Evolutionary conservation across 2,113 vertebrate species (phyloP), one percentile per base, ranked within the genome.

Genomic region (Neoarius graeffei): DNA sequence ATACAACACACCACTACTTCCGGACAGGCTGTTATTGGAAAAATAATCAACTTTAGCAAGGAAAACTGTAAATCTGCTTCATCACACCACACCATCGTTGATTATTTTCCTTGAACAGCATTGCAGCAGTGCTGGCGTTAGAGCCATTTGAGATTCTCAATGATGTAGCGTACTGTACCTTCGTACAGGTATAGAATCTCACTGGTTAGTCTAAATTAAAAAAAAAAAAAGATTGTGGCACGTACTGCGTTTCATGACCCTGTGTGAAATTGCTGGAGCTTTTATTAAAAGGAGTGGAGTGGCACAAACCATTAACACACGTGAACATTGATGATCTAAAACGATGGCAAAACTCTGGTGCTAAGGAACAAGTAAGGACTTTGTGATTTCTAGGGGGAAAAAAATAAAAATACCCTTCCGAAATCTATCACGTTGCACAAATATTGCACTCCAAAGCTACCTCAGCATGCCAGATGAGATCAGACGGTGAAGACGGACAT

Each of bases 231-330:
- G 56, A 62, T 27, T 5, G 9, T 48, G 79, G 17, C 10, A 13
- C 13, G 30, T 81, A 60, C n/a, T 42, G 19, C 19, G 42, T 64
- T 86, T 59, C 30, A 73, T 74, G 15, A 66, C 25, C 62, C 42
- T 54, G 57, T 52, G 50, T 84, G 25, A 71, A 83, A 77, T 62
- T 54, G 82, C 6, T 19, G 13, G n/a, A 27, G 3, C 10, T 85
- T 90, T 97, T 97, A 97, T 97, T 97, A 95, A 92, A 91, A 93
- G 95, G 80, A 82, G 96, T 95, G 95, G 89, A 89, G 95, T 97
- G 95, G 94, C 94, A 94, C 92, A 85, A 94, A 94, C 93, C 94
- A 93, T 93, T 94, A 94, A 93, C 93, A 93, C 95, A 90, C 91
- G 92, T 95, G 96, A 94, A 96, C 93, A 95, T 86, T 23, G 23